Percentiles rank a stretch among this genome's conserved stretches.
Conservation (phyloP, 1,140 invertebrate genomes). For the Brachionus calyciflorus region DNA sequence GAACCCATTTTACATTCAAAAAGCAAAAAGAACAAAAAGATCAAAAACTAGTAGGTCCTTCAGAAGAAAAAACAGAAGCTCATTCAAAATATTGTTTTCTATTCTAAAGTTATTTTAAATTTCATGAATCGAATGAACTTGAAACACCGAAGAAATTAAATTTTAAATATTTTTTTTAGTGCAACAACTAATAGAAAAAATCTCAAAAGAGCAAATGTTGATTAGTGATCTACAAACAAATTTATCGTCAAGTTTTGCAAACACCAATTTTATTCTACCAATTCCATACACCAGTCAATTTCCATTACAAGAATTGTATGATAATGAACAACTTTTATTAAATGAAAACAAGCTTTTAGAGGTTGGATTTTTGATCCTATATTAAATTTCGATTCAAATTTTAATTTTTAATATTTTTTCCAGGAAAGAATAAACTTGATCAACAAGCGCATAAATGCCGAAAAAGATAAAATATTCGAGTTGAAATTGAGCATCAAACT, state of each 20-base stretch:
- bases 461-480: conserved; percentile 45
- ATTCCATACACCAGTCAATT: conserved; percentile 11
- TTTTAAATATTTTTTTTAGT: background rate
- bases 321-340: conserved; percentile 9
- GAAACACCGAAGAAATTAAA: too few species aligned
- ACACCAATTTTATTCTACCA: background rate
- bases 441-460: conserved; percentile 22
- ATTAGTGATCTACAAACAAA: conserved; percentile 21
- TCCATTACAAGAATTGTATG: conserved; percentile 17
- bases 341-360: conserved; percentile 41
- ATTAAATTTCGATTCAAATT: background rate
- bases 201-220: conserved; percentile 18
- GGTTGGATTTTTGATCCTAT: background rate
- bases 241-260: conserved; percentile 4
- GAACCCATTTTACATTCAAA: too few species aligned
- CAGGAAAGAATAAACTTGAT: conserved; percentile 46
- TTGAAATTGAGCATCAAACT: conserved; percentile 22
- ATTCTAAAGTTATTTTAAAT: too few species aligned
- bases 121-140: too few species aligned
- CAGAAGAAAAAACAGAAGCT: too few species aligned
- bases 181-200: conserved; percentile 18
- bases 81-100: too few species aligned
- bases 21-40: too few species aligned
- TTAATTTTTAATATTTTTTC: background rate
- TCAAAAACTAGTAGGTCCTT: too few species aligned